Percentiles rank a stretch among this genome's conserved stretches.
Evolutionary conservation across 2,797 vertebrate genomes (phyloP).

Genomic region (Tadarida brasiliensis): DNA sequence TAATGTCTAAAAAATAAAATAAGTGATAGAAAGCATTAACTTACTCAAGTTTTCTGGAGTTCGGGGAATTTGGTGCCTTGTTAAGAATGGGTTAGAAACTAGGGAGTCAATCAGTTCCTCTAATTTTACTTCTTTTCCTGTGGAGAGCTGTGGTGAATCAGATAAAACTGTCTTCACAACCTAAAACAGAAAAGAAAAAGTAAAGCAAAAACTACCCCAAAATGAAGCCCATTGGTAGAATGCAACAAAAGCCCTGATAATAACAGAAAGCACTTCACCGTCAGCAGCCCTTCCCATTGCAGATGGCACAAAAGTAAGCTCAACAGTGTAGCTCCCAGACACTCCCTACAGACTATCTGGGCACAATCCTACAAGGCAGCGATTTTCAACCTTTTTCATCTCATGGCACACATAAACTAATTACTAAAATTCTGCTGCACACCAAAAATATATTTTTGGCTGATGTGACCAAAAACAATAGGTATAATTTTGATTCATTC

Average conservation of each 20-base stretch:
- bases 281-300: neutral
- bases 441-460: neutral
- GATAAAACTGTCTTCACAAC: conserved; percentile 90
- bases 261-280: neutral
- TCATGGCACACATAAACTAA: neutral
- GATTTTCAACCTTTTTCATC: neutral
- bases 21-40: conserved; percentile 72
- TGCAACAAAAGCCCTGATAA: neutral
- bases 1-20: neutral
- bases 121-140: conserved; percentile 84
- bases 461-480: neutral
- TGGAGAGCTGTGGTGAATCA: conserved; percentile 76
- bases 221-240: neutral
- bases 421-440: neutral
- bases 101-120: conserved; percentile 88
- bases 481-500: neutral
- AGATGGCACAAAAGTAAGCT: neutral
- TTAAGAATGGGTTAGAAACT: conserved; percentile 90
- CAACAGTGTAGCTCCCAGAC: neutral
- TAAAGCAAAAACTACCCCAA: neutral
- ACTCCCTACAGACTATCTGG: neutral
- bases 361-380: neutral
- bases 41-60: conserved; percentile 95
- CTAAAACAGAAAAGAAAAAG: conserved; percentile 85
- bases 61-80: conserved; percentile 91